Base-by-base conservation (phyloP, 2,113 vertebrate genomes). In the Cheirogaleus medius region DNA sequence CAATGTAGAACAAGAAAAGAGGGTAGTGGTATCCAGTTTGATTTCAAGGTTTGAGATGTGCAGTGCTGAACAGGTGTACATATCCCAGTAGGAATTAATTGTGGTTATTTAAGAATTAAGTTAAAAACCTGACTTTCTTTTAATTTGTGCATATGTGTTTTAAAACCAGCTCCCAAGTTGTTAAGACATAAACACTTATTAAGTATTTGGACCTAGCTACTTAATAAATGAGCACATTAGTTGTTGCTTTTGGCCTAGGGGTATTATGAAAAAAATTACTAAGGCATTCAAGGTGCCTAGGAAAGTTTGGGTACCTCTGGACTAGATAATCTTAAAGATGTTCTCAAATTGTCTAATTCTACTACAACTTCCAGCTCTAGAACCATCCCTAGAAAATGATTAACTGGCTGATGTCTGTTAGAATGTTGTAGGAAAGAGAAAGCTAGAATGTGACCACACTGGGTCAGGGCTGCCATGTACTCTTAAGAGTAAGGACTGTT, bases 41-140 rank as follows among this genome's bases (percentile, higher is more conserved):
- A 68, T 71, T 60, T 27, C 54, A 93, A 64, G 17, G 29, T 96
- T 78, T 93, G 37, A 81, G 21, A 78, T 60, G 27, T 66, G 17
- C 52, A 93, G 58, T 69, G 20, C 20, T 13, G 11, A 74, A 84
- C 14, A 87, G 34, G 44, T 17, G 8, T 11, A 64, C 5, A 21
- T 63, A 52, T 80, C 63, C 86, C 34, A 74, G 64, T 64, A 82
- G 60, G 73, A 78, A 69, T 42, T 81, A 88, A 73, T 27, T 88
- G 34, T 80, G 49, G 18, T 81, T 94, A 7, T 56, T 96, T 82
- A 80, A 69, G 27, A 95, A 92, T 91, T 34, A 91, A 82, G 63
- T 56, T 47, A 91, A 93, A 81, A 78, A 56, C 44, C n/a, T n/a
- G 1, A 23, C 58, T 95, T 52, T 76, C 37, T 77, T 85, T 88